A percentile compares a stretch with the other conserved stretches of the same genome.
Evolutionary conservation across 2,113 vertebrate species (phyloP).

Genomic region (Suricata suricatta): DNA sequence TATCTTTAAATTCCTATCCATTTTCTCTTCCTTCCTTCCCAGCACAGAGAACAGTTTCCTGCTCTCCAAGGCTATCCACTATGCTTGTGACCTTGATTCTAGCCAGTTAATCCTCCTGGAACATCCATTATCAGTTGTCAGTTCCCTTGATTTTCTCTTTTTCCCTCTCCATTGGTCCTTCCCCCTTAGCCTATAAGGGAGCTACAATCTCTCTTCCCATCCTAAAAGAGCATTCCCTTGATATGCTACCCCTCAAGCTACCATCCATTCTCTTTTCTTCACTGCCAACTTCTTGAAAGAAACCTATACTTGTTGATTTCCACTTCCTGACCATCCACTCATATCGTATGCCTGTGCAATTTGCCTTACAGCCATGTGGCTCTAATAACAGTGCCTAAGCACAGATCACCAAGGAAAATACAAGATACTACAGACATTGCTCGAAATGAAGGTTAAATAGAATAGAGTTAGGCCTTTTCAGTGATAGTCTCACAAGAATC

Average conservation of each 20-base stretch:
- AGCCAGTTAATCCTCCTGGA: neutral
- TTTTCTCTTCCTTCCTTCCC: neutral
- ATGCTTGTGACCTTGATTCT: neutral
- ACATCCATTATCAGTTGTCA: too few relatives aligned
- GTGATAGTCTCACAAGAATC: conserved; percentile 48
- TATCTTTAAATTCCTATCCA: neutral
- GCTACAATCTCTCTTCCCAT: neutral
- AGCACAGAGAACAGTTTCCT: neutral
- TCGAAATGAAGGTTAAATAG: neutral
- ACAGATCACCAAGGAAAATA: neutral
- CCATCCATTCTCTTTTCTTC: neutral
- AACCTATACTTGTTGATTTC: neutral
- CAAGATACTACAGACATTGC: neutral
- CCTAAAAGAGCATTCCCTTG: neutral
- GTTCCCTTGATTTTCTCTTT: neutral
- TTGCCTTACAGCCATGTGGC: neutral
- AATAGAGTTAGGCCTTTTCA: neutral
- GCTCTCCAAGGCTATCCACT: neutral
- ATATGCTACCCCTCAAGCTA: neutral
- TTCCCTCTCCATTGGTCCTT: neutral
- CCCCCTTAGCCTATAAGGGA: neutral
- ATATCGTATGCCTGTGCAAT: neutral
- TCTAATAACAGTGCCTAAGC: neutral
- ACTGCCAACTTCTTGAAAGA: neutral
- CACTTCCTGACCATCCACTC: neutral